These are phyloP conservation scores for Sparidentex hasta DNA, from an alignment of 2,797 vertebrate species.

Conservation along the genomic window DNA sequence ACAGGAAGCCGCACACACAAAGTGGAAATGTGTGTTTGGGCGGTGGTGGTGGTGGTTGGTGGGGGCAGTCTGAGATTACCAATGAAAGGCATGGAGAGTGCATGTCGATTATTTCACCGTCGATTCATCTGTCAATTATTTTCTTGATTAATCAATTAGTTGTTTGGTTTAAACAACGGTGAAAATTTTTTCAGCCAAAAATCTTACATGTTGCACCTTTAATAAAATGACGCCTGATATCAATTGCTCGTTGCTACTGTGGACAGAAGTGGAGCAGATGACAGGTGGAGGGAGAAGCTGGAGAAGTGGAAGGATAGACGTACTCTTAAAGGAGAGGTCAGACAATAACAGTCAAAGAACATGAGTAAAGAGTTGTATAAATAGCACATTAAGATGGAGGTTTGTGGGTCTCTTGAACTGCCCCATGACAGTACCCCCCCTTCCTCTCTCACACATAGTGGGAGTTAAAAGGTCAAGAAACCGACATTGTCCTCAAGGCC, in stretches of 20 bases:
- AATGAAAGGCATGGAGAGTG: constrained; percentile 58
- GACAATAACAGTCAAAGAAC: constrained; percentile 6
- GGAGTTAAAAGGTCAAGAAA: constrained; percentile 66
- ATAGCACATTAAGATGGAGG: not conserved
- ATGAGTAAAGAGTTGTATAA: constrained; percentile 7
- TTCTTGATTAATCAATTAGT: too few species aligned
- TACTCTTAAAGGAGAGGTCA: not conserved
- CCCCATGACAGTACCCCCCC: not conserved
- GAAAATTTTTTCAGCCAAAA: too few species aligned
- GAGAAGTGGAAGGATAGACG: constrained; percentile 5
- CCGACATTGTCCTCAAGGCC: constrained; percentile 44
- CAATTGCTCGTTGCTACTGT: not conserved
- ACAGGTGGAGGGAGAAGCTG: constrained; percentile 17
- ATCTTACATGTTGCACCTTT: too few species aligned
- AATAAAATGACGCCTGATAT: too few species aligned
- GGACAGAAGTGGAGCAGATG: constrained; percentile 16
- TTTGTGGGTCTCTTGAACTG: constrained; percentile 32
- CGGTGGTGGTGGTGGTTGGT: not conserved
- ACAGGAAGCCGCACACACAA: constrained; percentile 42
- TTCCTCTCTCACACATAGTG: not conserved
- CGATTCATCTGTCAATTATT: too few species aligned
- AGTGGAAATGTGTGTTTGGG: constrained; percentile 38
- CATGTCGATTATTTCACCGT: constrained; percentile 40
- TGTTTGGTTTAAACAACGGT: too few species aligned
- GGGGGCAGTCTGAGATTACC: constrained; percentile 33